Evolutionary conservation across 1,140 invertebrate species (phyloP).

Genomic region (Ostrea edulis): DNA sequence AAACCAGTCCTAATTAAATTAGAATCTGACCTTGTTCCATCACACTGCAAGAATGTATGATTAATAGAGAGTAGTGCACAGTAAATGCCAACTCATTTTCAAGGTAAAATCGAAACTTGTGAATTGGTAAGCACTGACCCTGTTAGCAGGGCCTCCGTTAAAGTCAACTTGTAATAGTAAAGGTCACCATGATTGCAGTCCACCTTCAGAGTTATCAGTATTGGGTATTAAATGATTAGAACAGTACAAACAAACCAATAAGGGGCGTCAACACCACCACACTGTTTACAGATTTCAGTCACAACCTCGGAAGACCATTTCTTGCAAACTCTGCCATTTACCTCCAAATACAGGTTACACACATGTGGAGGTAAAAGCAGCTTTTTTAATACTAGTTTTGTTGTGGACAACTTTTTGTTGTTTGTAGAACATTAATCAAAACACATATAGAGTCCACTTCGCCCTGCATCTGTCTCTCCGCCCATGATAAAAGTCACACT

Average conservation of each 20-base stretch:
- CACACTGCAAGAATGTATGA: background rate
- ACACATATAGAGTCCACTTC: too few species aligned
- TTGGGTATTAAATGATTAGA: conserved; percentile 34
- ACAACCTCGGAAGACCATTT: background rate
- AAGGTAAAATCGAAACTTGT: background rate
- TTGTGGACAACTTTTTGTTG: too few species aligned
- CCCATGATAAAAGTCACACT: too few species aligned
- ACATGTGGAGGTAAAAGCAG: background rate
- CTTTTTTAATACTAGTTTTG: background rate
- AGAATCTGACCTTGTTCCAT: conserved; percentile 24
- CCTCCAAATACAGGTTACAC: conserved; percentile 3
- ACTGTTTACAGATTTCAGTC: background rate
- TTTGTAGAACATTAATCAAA: too few species aligned
- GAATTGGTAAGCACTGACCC: background rate
- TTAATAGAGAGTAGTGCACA: background rate
- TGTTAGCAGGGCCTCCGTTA: background rate
- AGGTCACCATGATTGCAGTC: conserved; percentile 25
- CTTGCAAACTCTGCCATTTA: background rate
- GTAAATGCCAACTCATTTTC: background rate
- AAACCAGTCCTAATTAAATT: conserved; percentile 31
- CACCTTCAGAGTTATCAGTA: conserved; percentile 13
- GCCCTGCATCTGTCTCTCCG: too few species aligned
- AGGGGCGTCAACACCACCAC: conserved; percentile 7
- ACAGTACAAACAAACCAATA: conserved; percentile 3
- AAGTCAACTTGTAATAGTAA: background rate